Conservation (phyloP, 2,113 vertebrate genomes). For the Perca schrenkii region DNA sequence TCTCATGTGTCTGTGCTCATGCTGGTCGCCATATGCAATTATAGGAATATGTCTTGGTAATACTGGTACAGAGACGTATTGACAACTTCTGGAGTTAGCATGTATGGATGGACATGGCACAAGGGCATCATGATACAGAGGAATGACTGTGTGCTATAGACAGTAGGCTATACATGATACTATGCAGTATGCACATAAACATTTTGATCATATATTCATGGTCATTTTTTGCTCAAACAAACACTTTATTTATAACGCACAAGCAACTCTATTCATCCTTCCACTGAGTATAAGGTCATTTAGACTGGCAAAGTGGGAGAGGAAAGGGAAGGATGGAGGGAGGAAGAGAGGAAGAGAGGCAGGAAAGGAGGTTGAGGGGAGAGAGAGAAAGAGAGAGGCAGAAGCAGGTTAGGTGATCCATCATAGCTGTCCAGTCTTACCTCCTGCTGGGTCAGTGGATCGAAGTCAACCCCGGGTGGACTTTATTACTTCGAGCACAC, state of each 20-base stretch:
- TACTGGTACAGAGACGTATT: conserved; percentile 60
- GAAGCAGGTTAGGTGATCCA: conserved; percentile 92
- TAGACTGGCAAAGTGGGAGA: conserved; percentile 78
- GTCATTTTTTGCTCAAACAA: conserved; percentile 69
- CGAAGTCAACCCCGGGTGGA: conserved; percentile 92
- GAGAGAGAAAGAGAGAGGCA: conserved; percentile 77
- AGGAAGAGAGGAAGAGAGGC: conserved; percentile 67
- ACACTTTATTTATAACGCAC: conserved; percentile 72
- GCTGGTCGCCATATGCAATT: conserved; percentile 48
- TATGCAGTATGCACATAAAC: conserved; percentile 47
- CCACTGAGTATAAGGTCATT: conserved; percentile 74
- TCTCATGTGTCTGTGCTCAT: conserved; percentile 47
- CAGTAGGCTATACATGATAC: conserved; percentile 54
- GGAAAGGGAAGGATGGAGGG: conserved; percentile 71
- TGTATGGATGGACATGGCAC: conserved; percentile 52
- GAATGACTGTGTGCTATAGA: conserved; percentile 38
- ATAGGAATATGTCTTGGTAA: conserved; percentile 54
- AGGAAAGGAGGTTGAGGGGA: conserved; percentile 76
- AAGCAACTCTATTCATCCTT: conserved; percentile 73
- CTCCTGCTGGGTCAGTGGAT: conserved; percentile 94
- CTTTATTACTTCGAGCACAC: conserved; percentile 92
- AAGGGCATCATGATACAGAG: conserved; percentile 66
- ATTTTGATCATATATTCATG: conserved; percentile 67
- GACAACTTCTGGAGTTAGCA: conserved; percentile 66
- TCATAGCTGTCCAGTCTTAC: conserved; percentile 93